These are phyloP conservation scores for Synaphobranchus kaupii DNA, from an alignment of 2,797 vertebrate genomes.

Conservation along the genomic window DNA sequence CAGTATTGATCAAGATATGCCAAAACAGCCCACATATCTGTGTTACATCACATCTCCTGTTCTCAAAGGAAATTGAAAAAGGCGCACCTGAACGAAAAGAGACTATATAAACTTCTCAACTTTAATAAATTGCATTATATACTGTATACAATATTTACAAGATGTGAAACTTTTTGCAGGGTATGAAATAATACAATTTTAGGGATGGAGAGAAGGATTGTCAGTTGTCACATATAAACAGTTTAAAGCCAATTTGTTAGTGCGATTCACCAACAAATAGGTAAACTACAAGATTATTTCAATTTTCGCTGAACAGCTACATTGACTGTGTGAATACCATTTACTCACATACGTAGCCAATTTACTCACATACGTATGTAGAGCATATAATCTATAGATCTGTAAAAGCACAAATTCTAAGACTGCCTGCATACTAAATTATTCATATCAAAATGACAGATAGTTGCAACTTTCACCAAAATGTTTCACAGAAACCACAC, in stretches of 20 bases:
- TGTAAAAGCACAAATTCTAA: neutral
- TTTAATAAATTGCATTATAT: neutral
- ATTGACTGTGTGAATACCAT: neutral
- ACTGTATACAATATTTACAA: neutral
- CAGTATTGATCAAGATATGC: neutral
- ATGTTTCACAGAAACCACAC: neutral
- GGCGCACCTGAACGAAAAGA: neutral
- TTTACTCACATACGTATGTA: neutral
- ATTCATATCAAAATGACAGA: constrained; percentile 4
- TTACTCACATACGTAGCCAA: neutral
- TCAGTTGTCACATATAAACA: neutral
- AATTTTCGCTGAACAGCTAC: neutral
- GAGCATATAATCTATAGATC: neutral
- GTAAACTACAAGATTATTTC: neutral
- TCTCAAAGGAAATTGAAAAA: neutral
- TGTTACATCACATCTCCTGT: neutral
- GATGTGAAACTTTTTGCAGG: neutral
- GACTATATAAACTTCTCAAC: neutral
- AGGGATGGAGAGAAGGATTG: neutral
- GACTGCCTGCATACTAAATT: neutral
- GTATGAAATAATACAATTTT: neutral
- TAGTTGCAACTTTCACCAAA: neutral
- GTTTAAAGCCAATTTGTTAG: neutral
- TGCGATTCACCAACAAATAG: neutral
- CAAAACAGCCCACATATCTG: neutral